Percentiles rank a stretch among this genome's conserved stretches.
phyloP scores from a whole-genome alignment of 2,113 vertebrate species.

The pig (Sus scrofa) region T2T-Sscrofa CM000813.6:36545501-36546000 shows the following conservation, averaged over 20 bases:
- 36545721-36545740: not conserved
- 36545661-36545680: not conserved
- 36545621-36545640: not conserved
- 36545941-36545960: not conserved
- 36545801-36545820: not conserved
- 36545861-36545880: not conserved
- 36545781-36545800: not conserved
- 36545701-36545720: not conserved
- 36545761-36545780: not conserved
- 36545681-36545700: not conserved
- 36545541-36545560: not conserved
- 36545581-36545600: not conserved
- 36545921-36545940: not conserved
- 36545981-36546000: not conserved
- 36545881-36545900: not conserved
- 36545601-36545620: not conserved
- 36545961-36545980: not conserved
- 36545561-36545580: not conserved
- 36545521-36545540: not conserved
- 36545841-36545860: not conserved
- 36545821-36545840: not conserved
- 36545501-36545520: not conserved
- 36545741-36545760: not conserved
- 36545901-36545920: not conserved
- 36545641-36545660: not conserved